A percentile compares a stretch with the other conserved stretches of the same genome.
These are phyloP conservation scores for Buceros bicornis DNA, from an alignment of 2,797 vertebrate genomes.

Conservation along the genomic window DNA sequence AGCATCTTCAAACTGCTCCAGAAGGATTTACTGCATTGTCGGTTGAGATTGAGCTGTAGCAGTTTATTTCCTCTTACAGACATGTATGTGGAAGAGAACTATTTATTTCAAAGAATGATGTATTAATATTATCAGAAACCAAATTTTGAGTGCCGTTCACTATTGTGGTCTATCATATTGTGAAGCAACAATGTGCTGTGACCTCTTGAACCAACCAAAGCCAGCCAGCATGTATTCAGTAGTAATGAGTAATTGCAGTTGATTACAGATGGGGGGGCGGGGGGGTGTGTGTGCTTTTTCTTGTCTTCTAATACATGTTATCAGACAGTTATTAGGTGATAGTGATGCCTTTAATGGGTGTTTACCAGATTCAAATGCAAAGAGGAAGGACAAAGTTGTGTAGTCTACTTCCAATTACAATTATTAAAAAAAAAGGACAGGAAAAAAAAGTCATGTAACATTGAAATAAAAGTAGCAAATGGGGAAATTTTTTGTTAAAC, in stretches of 20 bases:
- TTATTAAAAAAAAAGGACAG: neutral
- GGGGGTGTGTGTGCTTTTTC: neutral
- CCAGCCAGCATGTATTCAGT: neutral
- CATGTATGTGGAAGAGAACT: neutral
- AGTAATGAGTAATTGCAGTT: neutral
- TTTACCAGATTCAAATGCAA: neutral
- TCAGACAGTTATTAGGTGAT: neutral
- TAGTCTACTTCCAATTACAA: neutral
- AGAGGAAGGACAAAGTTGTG: neutral
- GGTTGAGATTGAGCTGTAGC: neutral
- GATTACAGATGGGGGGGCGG: neutral
- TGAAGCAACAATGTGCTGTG: neutral
- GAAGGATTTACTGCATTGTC: neutral
- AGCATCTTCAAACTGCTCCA: neutral
- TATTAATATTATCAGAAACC: neutral
- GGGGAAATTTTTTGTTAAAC: neutral
- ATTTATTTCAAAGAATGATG: neutral
- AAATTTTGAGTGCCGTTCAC: neutral
- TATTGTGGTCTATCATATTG: neutral
- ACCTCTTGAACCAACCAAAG: neutral
- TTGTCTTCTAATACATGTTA: neutral
- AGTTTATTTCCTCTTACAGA: neutral
- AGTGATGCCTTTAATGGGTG: neutral
- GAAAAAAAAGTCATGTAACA: neutral
- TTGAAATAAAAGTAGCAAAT: neutral